Base-by-base conservation (phyloP, 2,113 vertebrate genomes). In the Ginglymostoma cirratum region DNA sequence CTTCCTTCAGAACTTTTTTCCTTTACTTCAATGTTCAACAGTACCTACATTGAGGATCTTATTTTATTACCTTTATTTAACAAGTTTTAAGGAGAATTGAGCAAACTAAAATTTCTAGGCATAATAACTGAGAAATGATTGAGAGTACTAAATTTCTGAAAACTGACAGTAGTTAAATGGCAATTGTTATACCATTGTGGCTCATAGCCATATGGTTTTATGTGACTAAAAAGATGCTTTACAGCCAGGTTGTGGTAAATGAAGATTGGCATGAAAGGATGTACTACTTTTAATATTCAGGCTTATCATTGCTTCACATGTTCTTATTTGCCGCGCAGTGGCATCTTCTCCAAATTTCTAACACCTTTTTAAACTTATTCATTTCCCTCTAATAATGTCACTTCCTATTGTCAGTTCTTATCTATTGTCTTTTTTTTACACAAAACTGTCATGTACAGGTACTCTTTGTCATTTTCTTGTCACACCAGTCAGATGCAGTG, bases 401-500 rank as follows among this genome's bases (percentile, higher is more conserved):
- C 94, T 70, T 95, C 72, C 23, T 95, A 72, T 95, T 95, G 94
- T 95, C 94, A 95, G 23, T 95, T 95, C 93, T 48, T 67, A 95
- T 95, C 66, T 95, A 95, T 95, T 95, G 93, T 95, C 93, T 70
- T 42, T 70, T 95, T 95, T 95, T 95, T 72, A 95, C 42, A 95
- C 67, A 95, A 72, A 76, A 95, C 94, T 95, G 94, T 95, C 94
- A 95, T 95, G 94, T 52, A 48, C 94, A 76, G 72, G 94, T 95
- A 95, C 69, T 52, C 94, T 95, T 95, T 95, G 76, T 76, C 94
- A 95, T 95, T 95, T 95, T 95, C 94, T 95, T 95, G 94, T 95
- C 94, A 95, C 45, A 95, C 94, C 94, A 95, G 94, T 95, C 69
- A 95, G 94, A 70, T 70, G 94, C 69, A 95, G 94, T 76, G 94